Conservation (phyloP, 2,888 invertebrate genomes). For the Dendrolimus pini region DNA sequence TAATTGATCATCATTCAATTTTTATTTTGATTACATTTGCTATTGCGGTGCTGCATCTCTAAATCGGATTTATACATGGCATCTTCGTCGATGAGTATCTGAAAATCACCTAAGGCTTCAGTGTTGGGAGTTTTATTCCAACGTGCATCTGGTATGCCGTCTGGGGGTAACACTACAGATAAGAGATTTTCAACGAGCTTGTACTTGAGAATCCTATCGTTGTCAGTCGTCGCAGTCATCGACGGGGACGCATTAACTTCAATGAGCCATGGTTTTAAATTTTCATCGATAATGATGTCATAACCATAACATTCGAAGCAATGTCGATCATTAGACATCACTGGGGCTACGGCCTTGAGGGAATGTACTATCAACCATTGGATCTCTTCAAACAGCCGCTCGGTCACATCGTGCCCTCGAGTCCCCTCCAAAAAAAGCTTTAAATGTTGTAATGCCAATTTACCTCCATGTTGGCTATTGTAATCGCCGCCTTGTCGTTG, state of each 20-base stretch:
- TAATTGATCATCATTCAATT: too few relatives aligned
- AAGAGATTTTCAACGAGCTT: constrained; percentile 95
- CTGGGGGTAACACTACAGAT: constrained; percentile 91
- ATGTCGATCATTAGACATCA: constrained; percentile 94
- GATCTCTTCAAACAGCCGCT: constrained; percentile 91
- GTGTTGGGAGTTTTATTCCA: constrained; percentile 89
- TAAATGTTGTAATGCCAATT: constrained; percentile 94
- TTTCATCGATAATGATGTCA: constrained; percentile 96
- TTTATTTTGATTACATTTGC: too few relatives aligned
- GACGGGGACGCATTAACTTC: constrained; percentile 98
- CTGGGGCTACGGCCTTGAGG: constrained; percentile 92
- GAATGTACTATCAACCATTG: constrained; percentile 95
- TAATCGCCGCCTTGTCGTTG: constrained; percentile 98
- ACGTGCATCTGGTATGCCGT: constrained; percentile 91
- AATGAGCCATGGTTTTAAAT: constrained; percentile 94
- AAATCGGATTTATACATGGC: too few relatives aligned
- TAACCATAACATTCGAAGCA: constrained; percentile 97
- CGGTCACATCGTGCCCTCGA: constrained; percentile 90
- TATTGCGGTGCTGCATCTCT: too few relatives aligned
- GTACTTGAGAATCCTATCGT: constrained; percentile 95
- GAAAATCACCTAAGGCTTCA: constrained; percentile 89
- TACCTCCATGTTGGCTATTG: constrained; percentile 95
- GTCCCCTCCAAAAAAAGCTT: constrained; percentile 94
- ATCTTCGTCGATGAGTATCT: constrained; percentile 90
- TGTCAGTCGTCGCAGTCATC: constrained; percentile 94